A percentile compares a stretch with the other conserved stretches of the same genome.
Evolutionary conservation across 1,140 invertebrate species (phyloP).

Genomic region (Gryllus bimaculatus): DNA sequence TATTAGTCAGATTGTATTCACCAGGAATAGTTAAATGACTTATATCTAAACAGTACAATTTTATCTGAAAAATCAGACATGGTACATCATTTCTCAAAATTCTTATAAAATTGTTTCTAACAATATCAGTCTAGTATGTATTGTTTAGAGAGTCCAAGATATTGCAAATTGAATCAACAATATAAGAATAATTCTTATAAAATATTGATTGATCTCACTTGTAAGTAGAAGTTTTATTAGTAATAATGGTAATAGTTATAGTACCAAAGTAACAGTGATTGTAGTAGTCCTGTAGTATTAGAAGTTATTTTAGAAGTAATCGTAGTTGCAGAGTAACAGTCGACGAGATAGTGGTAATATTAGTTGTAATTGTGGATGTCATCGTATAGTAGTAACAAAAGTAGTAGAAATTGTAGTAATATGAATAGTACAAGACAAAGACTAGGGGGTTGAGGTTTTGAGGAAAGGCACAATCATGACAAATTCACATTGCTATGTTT

Average conservation of each 20-base stretch:
- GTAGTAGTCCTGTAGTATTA: too few species aligned
- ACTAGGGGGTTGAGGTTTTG: not conserved
- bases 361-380: not conserved
- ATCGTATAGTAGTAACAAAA: not conserved
- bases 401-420: not conserved
- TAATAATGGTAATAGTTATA: too few species aligned
- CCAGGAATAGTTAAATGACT: not conserved
- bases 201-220: too few species aligned
- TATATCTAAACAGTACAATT: not conserved
- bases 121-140: not conserved
- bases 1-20: not conserved
- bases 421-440: not conserved
- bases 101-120: not conserved
- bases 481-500: constrained; percentile 7
- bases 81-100: not conserved
- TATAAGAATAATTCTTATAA: too few species aligned
- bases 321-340: too few species aligned
- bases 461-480: constrained; percentile 9
- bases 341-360: too few species aligned
- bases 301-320: too few species aligned
- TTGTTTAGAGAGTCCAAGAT: not conserved
- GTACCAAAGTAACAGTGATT: too few species aligned
- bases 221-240: too few species aligned
- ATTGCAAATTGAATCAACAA: too few species aligned
- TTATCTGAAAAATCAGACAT: not conserved